These are phyloP conservation scores for Brachyistius frenatus DNA, from an alignment of 2,113 vertebrate genomes.

Conservation along the genomic window DNA sequence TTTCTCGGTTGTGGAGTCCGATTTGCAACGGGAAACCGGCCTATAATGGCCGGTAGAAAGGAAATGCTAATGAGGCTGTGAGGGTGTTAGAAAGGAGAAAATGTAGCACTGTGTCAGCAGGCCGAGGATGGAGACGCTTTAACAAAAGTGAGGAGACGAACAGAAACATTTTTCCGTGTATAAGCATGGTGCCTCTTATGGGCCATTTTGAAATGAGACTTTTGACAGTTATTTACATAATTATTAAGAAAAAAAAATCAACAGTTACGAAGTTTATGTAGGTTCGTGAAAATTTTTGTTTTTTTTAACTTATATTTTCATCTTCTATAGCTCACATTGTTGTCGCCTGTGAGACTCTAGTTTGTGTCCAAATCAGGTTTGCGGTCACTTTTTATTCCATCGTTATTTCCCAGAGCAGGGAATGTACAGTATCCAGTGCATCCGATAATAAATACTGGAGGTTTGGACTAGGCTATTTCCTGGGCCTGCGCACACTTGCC, in stretches of 20 bases:
- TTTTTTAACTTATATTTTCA: too few species aligned
- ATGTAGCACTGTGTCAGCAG: slow-evolving; percentile 56
- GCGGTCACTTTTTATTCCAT: too few species aligned
- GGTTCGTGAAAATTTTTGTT: neutral
- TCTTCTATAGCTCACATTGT: too few species aligned
- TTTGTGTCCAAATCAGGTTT: too few species aligned
- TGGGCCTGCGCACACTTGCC: slow-evolving; percentile 18
- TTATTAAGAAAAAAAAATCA: neutral
- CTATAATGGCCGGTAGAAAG: slow-evolving; percentile 82
- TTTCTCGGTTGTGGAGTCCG: slow-evolving; percentile 78
- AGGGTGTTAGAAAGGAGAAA: slow-evolving; percentile 66
- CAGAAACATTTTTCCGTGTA: neutral
- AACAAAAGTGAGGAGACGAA: neutral
- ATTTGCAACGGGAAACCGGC: slow-evolving; percentile 84
- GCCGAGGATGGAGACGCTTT: neutral
- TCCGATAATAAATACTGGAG: neutral
- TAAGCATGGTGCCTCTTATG: neutral
- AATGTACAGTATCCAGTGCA: too few species aligned
- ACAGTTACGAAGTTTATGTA: neutral
- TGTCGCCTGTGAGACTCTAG: too few species aligned
- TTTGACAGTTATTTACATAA: neutral
- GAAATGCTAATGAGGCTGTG: slow-evolving; percentile 83
- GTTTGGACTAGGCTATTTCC: slow-evolving; percentile 11
- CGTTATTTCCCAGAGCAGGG: neutral
- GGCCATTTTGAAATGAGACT: neutral